Evolutionary conservation across 1,140 invertebrate species (phyloP), one percentile per base, ranked within the genome.

Genomic region (Magallana ariakensis): DNA sequence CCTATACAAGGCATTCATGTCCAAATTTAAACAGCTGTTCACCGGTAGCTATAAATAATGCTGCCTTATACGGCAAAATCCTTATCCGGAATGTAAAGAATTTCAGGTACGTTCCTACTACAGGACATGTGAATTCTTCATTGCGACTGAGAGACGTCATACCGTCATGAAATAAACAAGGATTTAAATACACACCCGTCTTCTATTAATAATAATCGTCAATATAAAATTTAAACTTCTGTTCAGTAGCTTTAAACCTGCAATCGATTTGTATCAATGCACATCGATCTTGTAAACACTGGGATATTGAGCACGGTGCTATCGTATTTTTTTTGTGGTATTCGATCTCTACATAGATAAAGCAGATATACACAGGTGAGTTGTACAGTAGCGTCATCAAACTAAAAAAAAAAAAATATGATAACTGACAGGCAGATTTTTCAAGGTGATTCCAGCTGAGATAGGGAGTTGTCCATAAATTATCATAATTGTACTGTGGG

Each of bases 181-280:
- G 66, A 75, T 75, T 75, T 75, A 75, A 75, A 75, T 26, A 1
- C 58, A 75, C 66, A 75, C 66, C 66, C 66, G 22, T 33, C 19
- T 75, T 75, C 66, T 75, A 75, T 26, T 75, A 75, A 75, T 75
- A 75, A 33, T 75, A 75, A 26, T 7, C 22, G 66, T 13, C 66
- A 26, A 26, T 75, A 75, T 75, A 75, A 75, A 75, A 75, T 75
- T 75, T 13, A 75, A 75, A 75, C 22, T 75, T 70, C 22, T 11
- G 26, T 75, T 33, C 1, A 75, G 66, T 75, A 33, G 66, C 66
- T 75, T 75, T 75, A 75, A 75, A 75, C 33, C 33, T 26, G 2
- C 4, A 11, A 75, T 75, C 66, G 66, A 75, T 26, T 26, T 75
- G 15, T 7, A 33, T 75, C 66, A 75, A 75, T 75, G 15, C 66